A percentile compares a stretch with the other conserved stretches of the same genome.
Evolutionary conservation across 2,113 vertebrate species (phyloP).

Genomic region (Hydropotes inermis): DNA sequence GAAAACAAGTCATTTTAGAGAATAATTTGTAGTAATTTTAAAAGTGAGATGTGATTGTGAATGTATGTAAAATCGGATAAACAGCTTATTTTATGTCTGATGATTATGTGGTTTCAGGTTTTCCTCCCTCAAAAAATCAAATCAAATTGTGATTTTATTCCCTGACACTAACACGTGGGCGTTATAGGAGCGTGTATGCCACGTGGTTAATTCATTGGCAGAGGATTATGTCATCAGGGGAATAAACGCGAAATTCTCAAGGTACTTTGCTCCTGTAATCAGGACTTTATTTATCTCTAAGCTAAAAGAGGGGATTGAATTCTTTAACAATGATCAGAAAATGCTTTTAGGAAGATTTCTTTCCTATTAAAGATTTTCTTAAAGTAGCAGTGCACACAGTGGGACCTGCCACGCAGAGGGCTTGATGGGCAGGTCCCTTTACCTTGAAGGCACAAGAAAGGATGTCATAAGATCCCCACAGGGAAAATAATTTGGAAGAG

Average conservation of each 20-base stretch:
- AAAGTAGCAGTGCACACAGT: constrained; percentile 64
- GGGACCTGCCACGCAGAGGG: not conserved
- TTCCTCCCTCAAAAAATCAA: constrained; percentile 70
- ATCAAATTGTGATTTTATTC: constrained; percentile 78
- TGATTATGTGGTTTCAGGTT: constrained; percentile 76
- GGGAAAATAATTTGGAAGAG: constrained; percentile 62
- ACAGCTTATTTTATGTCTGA: constrained; percentile 76
- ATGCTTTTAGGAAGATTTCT: constrained; percentile 82
- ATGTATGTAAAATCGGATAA: constrained; percentile 70
- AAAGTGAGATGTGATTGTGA: constrained; percentile 65
- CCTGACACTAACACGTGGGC: constrained; percentile 77
- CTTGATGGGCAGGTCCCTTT: constrained; percentile 52
- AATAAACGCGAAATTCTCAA: constrained; percentile 79
- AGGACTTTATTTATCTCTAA: constrained; percentile 79
- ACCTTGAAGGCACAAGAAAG: constrained; percentile 57
- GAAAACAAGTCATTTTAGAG: constrained; percentile 30
- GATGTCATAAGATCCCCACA: constrained; percentile 61
- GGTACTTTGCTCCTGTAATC: constrained; percentile 75
- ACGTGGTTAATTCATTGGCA: constrained; percentile 71
- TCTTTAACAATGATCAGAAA: constrained; percentile 76
- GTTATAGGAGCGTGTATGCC: constrained; percentile 72
- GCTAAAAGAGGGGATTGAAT: constrained; percentile 79
- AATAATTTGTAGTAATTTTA: constrained; percentile 68
- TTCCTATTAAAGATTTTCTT: constrained; percentile 75
- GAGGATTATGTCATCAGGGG: constrained; percentile 79